Base-by-base conservation (phyloP, 2,888 invertebrate genomes). In the Lottia gigantea region DNA sequence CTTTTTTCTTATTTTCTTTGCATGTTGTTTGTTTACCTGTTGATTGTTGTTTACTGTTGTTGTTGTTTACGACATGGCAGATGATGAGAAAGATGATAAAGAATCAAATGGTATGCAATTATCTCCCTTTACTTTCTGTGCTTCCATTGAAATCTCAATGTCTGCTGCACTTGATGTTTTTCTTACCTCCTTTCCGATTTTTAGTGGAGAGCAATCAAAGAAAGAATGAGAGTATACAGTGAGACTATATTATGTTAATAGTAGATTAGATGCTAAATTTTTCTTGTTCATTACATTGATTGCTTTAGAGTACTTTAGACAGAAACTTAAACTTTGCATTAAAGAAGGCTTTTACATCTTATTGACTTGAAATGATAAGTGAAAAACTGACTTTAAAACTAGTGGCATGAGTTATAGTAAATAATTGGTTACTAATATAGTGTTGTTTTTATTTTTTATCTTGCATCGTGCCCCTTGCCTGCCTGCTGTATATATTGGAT, bases 81-180 rank as follows among this genome's bases (percentile, higher is more conserved):
- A 74, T 66, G 72, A 72, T 47, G 72, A 78, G 46, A 73, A 77
- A 55, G 78, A 78, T 78, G 78, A 78, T 68, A 75, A 71, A 72
- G 78, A 78, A 67, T 78, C 72, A 66, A 65, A 75, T 70, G 78
- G 78, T 78, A 78, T 71, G 78, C 68, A 40, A 61, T 68, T 71
- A 62, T 46, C 66, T 45, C 49, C 45, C 70, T 64, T 63, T 46
- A 26, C 68, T 46, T 63, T 31, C 55, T 31, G 45, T 49, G 47
- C 45, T 62, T 55, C 55, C 64, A 62, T 40, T 46, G 31, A 62
- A 46, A 62, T 67, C 62, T 55, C 23, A 46, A 23, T 45, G 19
- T 40, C 40, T 46, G 19, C 19, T 63, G 16, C 31, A 31, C 31
- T 25, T 25, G n/a, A 63, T 16, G 7, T 16, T 31, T 25, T 1